Evolutionary conservation across 2,113 vertebrate species (phyloP), one percentile per base, ranked within the genome.

Genomic region (Calidris pugnax): DNA sequence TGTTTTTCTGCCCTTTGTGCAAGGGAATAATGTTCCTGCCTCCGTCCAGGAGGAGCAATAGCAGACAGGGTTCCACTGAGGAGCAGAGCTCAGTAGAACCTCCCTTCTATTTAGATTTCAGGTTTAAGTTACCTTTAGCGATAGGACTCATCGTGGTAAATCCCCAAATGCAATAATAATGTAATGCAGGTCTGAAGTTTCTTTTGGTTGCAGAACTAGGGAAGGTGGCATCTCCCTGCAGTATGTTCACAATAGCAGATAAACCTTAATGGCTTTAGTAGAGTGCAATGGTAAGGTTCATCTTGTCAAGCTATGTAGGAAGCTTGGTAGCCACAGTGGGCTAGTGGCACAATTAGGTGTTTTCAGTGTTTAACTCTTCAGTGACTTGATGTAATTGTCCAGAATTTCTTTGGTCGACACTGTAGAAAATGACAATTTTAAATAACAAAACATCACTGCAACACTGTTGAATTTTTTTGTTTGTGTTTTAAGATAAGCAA

Each of bases 401-500:
- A 33, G 19, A 48, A 33, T 2, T 45, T 21, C 7, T n/a, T 33
- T 43, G 13, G 23, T 23, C 66, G n/a, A 26, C 4, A 9, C 20
- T 51, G 35, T 33, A 33, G 50, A 78, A 85, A 78, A 12, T 8
- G 18, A 23, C 22, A 8, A 2, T 39, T 92, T 51, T 72, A 50
- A 45, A 9, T 67, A 55, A 59, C 19, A 39, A 45, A 79, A 24
- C 14, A 26, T 5, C 7, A 39, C 28, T 30, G 7, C 17, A 57
- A 17, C 1, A 2, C 2, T 28, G 39, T 14, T 56, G 10, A 0
- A 0, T 11, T 75, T 55, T 78, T 27, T 51, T 35, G 1, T 39
- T 86, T 56, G 15, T 3, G 74, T 56, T 74, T 74, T 48, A 43
- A 82, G 45, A 43, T 66, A 14, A 84, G 8, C 9, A 59, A 21